phyloP scores from a whole-genome alignment of 1,140 invertebrate species.

The Cyrtorhinus lividipennis region DNA sequence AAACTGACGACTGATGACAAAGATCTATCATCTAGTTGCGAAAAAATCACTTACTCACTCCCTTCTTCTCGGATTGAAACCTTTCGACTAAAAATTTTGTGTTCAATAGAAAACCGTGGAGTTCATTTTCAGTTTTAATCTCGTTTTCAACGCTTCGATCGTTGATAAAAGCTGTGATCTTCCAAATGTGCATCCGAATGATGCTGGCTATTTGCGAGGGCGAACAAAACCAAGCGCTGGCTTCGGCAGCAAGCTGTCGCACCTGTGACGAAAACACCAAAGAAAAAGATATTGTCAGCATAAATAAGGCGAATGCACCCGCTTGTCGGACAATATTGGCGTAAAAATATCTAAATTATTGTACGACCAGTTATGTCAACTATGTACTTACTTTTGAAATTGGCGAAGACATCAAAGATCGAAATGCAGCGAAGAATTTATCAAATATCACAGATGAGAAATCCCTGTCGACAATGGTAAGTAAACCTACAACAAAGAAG shows the following conservation, averaged over 20 bases:
- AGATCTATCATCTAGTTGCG: background rate
- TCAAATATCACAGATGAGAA: slow-evolving; percentile 20
- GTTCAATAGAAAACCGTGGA: slow-evolving; percentile 22
- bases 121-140: slow-evolving; percentile 19
- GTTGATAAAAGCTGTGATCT: slow-evolving; percentile 15
- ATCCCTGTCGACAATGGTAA: slow-evolving; percentile 28
- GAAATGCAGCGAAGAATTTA: background rate
- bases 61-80: slow-evolving; percentile 19
- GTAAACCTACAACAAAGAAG: slow-evolving; percentile 14
- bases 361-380: too few relatives aligned
- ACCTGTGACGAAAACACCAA: too few relatives aligned
- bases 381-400: background rate
- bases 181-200: slow-evolving; percentile 10
- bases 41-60: slow-evolving; percentile 10
- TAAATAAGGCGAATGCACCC: too few relatives aligned
- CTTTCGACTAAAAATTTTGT: slow-evolving; percentile 14
- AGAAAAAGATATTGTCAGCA: too few relatives aligned
- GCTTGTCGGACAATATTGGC: too few relatives aligned
- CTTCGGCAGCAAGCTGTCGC: slow-evolving; percentile 30
- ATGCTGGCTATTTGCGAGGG: slow-evolving; percentile 5
- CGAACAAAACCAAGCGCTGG: slow-evolving; percentile 26
- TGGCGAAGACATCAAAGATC: background rate
- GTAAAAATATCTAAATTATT: too few relatives aligned
- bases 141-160: slow-evolving; percentile 16
- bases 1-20: background rate